A percentile compares a stretch with the other conserved stretches of the same genome.
phyloP scores from a whole-genome alignment of 1,140 invertebrate genomes.

The Stegodyphus mimosarum region DNA sequence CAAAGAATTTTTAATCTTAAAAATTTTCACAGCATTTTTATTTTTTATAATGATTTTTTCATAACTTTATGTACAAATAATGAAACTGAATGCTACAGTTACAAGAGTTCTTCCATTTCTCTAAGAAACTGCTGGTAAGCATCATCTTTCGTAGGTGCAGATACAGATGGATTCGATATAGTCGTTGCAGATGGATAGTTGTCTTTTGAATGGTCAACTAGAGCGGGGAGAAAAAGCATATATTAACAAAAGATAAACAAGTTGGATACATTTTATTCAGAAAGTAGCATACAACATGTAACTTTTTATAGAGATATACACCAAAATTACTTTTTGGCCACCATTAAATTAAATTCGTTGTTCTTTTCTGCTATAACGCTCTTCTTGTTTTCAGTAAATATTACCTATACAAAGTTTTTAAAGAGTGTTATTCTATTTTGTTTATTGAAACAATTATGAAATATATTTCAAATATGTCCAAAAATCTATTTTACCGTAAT shows the following conservation, averaged over 20 bases:
- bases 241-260: not conserved
- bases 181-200: slow-evolving; percentile 43
- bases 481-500: no score
- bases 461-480: no score
- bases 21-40: no score
- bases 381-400: no score
- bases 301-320: no score
- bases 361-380: no score
- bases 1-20: no score
- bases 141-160: slow-evolving; percentile 88
- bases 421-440: no score
- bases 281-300: not conserved
- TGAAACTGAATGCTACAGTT: slow-evolving; percentile 71
- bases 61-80: slow-evolving; percentile 26
- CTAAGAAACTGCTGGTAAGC: slow-evolving; percentile 98
- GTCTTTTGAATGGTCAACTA: slow-evolving; percentile 51
- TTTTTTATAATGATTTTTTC: no score
- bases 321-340: no score
- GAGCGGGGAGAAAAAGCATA: not conserved
- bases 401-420: not conserved
- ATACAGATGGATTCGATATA: slow-evolving; percentile 47
- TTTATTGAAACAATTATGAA: no score
- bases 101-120: slow-evolving; percentile 95
- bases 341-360: no score
- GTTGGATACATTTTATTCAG: not conserved